Conservation (phyloP, 2,797 vertebrate genomes). For the Brachyalestes nurse region DNA sequence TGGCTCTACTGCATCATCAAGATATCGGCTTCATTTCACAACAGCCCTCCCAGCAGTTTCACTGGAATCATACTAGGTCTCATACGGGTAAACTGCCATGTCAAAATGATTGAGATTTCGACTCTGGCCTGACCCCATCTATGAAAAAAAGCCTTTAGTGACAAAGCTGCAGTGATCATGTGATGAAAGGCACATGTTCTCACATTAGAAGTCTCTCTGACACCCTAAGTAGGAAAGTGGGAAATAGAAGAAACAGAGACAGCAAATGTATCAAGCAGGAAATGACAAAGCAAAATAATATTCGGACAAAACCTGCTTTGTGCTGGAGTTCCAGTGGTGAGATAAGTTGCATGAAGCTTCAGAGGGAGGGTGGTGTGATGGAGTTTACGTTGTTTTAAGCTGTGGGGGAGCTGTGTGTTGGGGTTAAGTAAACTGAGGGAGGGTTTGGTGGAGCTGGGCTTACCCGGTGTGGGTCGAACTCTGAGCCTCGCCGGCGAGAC, state of each 20-base stretch:
- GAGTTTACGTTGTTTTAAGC: neutral
- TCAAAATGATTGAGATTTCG: neutral
- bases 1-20: neutral
- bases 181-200: neutral
- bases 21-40: neutral
- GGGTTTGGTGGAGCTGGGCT: constrained; percentile 53
- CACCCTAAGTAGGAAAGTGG: neutral
- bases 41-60: neutral
- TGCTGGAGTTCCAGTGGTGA: neutral
- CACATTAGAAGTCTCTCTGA: neutral
- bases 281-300: constrained; percentile 33
- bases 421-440: constrained; percentile 37
- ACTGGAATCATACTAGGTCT: neutral
- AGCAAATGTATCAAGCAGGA: constrained; percentile 12
- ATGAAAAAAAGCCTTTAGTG: neutral
- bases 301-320: constrained; percentile 15
- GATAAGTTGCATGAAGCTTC: neutral
- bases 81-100: too few species aligned
- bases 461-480: constrained; percentile 86
- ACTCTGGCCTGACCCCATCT: neutral
- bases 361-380: constrained; percentile 20
- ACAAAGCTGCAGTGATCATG: neutral
- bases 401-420: neutral
- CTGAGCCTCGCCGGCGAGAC: constrained; percentile 74
- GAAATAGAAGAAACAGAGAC: neutral